Base-by-base conservation (phyloP, 2,113 vertebrate genomes). In the Pseudorectes ferrugineus region DNA sequence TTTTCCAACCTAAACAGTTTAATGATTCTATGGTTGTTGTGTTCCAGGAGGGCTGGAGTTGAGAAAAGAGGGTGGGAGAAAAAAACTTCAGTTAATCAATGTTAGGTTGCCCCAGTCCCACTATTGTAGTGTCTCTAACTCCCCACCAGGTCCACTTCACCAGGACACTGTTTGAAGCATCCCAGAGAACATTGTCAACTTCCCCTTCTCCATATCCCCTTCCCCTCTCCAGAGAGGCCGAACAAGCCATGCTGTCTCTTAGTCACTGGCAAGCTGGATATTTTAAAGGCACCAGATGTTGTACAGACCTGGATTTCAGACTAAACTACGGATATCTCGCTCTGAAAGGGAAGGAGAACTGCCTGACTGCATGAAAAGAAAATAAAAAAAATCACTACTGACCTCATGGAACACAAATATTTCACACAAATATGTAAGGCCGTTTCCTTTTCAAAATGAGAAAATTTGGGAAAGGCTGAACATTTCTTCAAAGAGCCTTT, bases 371-470 rank as follows among this genome's bases (percentile, higher is more conserved):
- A 28, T 58, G n/a, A 8, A 24, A 51, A 86, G 36, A 11, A 22
- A 38, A 86, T 17, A 12, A 16, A 8, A 81, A 54, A 78, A 12
- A 36, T 74, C 22, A 40, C 73, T 75, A 14, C 40, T 1, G 40
- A 26, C 45, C 49, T 22, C 5, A 2, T 42, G 16, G 58, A 93
- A 45, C 57, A 79, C 73, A 92, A 89, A 86, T 92, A 93, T 91
- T 87, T 89, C 93, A 87, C 42, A 89, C 46, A 94, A 91, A 80
- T 91, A 90, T 92, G 83, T 92, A 67, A 40, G 72, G 38, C 86
- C 51, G 86, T 89, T 95, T 95, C 95, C 94, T 95, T 89, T 91
- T 72, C 77, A 72, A 89, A 94, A 54, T 79, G 58, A 92, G 82
- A 92, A 93, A 92, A 95, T 79, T 87, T 91, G 49, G 23, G 57